Conservation (phyloP, 2,797 vertebrate species). For the Pagetopsis macropterus region DNA sequence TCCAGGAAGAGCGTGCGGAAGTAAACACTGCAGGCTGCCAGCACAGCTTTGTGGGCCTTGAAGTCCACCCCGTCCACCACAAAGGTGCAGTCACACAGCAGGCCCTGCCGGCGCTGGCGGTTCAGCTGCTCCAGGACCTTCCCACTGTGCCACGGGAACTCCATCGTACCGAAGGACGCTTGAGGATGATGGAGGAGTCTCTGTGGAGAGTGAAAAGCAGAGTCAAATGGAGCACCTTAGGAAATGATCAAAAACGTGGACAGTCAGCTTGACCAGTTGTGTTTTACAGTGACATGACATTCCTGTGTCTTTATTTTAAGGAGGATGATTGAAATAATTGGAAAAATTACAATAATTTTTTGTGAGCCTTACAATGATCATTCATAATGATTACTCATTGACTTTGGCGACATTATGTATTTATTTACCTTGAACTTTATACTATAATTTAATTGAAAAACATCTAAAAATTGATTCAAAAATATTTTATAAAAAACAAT, state of each 20-base stretch:
- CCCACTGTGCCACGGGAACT: slow-evolving; percentile 96
- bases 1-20: slow-evolving; percentile 96
- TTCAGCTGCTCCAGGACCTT: slow-evolving; percentile 95
- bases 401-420: too few relatives aligned
- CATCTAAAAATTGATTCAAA: too few relatives aligned
- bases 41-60: slow-evolving; percentile 95
- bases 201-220: slow-evolving; percentile 7
- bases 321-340: neutral
- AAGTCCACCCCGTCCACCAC: slow-evolving; percentile 97
- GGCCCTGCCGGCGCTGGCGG: slow-evolving; percentile 91
- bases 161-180: slow-evolving; percentile 82
- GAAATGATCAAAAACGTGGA: neutral
- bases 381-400: too few relatives aligned
- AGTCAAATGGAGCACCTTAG: neutral
- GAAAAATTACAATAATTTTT: too few relatives aligned
- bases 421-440: too few relatives aligned
- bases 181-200: neutral
- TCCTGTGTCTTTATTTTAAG: neutral
- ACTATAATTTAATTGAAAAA: too few relatives aligned
- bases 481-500: too few relatives aligned
- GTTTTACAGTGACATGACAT: neutral
- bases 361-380: too few relatives aligned
- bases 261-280: neutral
- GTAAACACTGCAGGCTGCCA: slow-evolving; percentile 96
- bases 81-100: slow-evolving; percentile 97